Base-by-base conservation (phyloP, 2,797 vertebrate species). In the Anisognathus igniventris region DNA sequence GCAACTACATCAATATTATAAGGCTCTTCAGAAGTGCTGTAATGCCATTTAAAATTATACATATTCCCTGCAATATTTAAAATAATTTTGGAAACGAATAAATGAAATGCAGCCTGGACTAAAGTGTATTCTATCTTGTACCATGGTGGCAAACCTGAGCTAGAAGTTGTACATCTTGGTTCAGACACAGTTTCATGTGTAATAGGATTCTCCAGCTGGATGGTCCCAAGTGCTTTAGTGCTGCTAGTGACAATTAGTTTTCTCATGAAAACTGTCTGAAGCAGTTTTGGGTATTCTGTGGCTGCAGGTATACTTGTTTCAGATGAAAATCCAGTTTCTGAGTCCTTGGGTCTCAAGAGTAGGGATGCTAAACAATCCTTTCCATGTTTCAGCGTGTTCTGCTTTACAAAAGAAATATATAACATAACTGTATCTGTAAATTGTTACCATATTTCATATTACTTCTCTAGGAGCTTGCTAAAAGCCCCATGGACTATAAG, bases 131-230 rank as follows among this genome's bases (percentile, higher is more conserved):
- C 1, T 10, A 9, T 14, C 28, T 48, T 64, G 27, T 14, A 13
- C 11, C 20, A 10, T 23, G 19, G 31, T 72, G 54, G 62, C 45
- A 74, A 53, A 72, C 15, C 13, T 0, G 0, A 68, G 64, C 27
- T n/a, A 42, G 6, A 39, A 33, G 44, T 3, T 61, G 8, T 5
- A 21, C 0, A 0, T 27, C 31, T 82, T 85, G 77, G 16, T 70
- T 35, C 68, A 87, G 57, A 42, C 27, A 27, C 0, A 30, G 42
- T 39, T 65, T 39, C 50, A 39, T 0, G 0, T 47, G 48, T n/a
- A 33, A 56, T 8, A 12, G 11, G 24, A 16, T 65, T 60, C 62
- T 57, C 28, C 72, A 83, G 44, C 28, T 45, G 45, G 30, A 48
- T 23, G 12, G 31, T 25, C 18, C 45, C 6, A 1, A 5, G 1